These are phyloP conservation scores for Acleris literana DNA, from an alignment of 2,888 invertebrate species.

Conservation along the genomic window DNA sequence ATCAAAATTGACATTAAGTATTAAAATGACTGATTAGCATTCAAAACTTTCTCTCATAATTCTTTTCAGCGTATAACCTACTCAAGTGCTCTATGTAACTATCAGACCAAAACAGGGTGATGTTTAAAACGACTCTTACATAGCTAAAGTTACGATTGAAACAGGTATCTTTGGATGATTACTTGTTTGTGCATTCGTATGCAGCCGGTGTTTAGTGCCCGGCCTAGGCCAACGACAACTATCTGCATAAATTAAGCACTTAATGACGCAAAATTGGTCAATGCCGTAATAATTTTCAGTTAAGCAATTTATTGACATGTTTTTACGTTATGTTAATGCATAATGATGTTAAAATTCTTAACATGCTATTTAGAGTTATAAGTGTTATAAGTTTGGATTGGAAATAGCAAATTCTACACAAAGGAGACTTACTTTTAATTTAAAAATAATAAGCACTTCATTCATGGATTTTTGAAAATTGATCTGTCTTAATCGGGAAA, in stretches of 20 bases:
- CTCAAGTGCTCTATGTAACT: not conserved
- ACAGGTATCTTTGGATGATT: slow-evolving; percentile 2
- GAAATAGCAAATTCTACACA: no score
- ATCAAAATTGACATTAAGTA: no score
- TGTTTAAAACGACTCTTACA: slow-evolving; percentile 20
- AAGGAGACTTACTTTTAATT: no score
- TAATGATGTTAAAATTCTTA: no score
- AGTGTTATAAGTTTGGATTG: no score
- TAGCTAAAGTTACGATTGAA: slow-evolving; percentile 26
- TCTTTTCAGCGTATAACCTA: no score
- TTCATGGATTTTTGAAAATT: no score
- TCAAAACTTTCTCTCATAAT: no score
- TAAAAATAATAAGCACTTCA: no score
- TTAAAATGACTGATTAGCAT: no score
- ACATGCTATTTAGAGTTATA: no score
- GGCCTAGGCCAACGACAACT: slow-evolving; percentile 31
- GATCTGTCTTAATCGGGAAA: no score
- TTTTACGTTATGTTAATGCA: not conserved
- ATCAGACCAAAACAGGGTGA: not conserved
- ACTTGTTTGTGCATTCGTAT: slow-evolving; percentile 28
- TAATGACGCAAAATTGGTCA: slow-evolving; percentile 36
- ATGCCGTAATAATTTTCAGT: slow-evolving; percentile 31
- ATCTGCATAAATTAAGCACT: slow-evolving; percentile 31
- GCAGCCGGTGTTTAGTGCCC: slow-evolving; percentile 22
- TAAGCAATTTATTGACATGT: slow-evolving; percentile 18